These are phyloP conservation scores for Cathartes aura DNA, from an alignment of 2,113 vertebrate genomes.

Conservation along the genomic window DNA sequence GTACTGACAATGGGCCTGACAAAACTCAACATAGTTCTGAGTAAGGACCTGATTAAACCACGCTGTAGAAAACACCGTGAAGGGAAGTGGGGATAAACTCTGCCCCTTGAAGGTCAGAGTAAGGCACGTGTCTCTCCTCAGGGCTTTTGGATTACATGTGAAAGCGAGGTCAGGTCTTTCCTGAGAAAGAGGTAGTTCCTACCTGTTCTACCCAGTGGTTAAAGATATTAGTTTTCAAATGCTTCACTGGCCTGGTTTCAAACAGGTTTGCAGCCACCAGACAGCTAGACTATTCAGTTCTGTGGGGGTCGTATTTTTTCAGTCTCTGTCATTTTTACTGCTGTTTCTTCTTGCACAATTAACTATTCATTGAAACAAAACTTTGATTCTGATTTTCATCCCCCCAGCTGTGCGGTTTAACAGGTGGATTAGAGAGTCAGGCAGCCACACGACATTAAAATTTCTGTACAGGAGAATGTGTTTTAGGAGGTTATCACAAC, in stretches of 20 bases:
- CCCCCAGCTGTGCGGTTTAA: background rate
- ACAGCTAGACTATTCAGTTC: background rate
- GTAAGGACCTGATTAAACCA: background rate
- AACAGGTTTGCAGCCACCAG: background rate
- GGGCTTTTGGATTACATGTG: background rate
- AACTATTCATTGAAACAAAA: conserved; percentile 9
- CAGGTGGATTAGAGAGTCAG: background rate
- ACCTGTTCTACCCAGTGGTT: background rate
- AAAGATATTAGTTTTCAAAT: background rate
- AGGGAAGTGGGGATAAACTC: background rate
- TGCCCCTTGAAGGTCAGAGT: background rate
- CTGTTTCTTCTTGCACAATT: conserved; percentile 16
- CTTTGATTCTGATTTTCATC: background rate
- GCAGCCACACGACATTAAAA: background rate
- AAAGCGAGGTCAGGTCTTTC: background rate
- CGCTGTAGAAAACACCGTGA: background rate
- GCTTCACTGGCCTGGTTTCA: background rate
- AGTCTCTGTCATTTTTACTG: background rate
- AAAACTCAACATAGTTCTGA: background rate
- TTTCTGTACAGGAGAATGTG: background rate
- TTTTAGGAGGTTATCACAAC: background rate
- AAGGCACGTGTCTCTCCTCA: background rate
- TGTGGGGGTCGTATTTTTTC: background rate
- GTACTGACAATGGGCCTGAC: background rate
- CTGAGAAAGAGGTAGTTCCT: background rate